phyloP scores from a whole-genome alignment of 2,888 invertebrate genomes.

The Cordilura impudica region DNA sequence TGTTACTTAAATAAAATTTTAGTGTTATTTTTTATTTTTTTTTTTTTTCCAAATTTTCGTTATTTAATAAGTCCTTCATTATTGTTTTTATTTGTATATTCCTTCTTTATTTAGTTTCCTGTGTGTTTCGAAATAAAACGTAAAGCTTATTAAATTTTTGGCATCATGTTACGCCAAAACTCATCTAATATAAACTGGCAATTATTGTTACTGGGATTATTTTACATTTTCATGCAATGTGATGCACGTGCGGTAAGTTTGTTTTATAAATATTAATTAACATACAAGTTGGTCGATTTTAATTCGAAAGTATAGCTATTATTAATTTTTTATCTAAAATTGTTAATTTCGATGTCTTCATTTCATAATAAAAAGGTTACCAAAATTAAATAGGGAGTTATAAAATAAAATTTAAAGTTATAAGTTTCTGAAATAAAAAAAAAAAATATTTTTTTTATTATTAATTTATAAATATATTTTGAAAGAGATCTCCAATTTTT shows the following conservation, averaged over 20 bases:
- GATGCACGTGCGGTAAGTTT: conserved; percentile 75
- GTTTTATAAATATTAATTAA: background rate
- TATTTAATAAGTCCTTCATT: background rate
- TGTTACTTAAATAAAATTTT: background rate
- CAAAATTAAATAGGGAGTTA: too few relatives aligned
- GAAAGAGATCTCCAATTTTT: too few relatives aligned
- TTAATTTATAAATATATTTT: too few relatives aligned
- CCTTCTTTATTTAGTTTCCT: background rate
- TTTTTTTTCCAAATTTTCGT: background rate
- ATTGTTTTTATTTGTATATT: background rate
- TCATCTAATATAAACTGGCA: conserved; percentile 62
- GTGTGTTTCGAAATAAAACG: conserved; percentile 2
- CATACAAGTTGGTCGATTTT: too few relatives aligned
- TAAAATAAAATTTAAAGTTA: too few relatives aligned
- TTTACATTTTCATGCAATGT: conserved; percentile 69
- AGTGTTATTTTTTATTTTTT: background rate
- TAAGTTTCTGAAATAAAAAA: too few relatives aligned
- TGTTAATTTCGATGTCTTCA: too few relatives aligned
- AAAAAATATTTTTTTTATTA: too few relatives aligned
- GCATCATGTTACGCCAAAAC: conserved; percentile 63
- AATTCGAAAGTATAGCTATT: too few relatives aligned
- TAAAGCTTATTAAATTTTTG: conserved; percentile 17
- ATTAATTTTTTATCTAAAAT: too few relatives aligned
- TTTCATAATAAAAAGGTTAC: too few relatives aligned
- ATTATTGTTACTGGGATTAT: conserved; percentile 68